Base-by-base conservation (phyloP, 2,888 invertebrate species). In the Temnothorax ravouxi region DNA sequence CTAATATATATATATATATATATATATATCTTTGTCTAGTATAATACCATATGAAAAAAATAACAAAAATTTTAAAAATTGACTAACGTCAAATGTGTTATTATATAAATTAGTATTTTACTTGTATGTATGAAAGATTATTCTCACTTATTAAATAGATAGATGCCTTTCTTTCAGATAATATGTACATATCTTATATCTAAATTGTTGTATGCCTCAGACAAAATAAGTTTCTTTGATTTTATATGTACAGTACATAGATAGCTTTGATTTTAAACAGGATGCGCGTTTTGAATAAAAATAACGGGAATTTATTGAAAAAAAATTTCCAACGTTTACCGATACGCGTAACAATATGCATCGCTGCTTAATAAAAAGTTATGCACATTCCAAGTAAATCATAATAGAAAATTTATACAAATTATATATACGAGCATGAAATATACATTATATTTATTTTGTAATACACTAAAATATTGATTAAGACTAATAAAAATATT, bases 51-150 rank as follows among this genome's bases (percentile, higher is more conserved):
- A 77, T 80, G 80, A 88, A 87, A 79, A 84, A 90, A 90, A 87
- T 86, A 85, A 89, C 85, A 84, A 66, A 76, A 87, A 87, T 64
- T 62, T 84, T 76, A 86, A 87, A 83, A 90, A 87, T 88, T 86
- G 88, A 90, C 84, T 85, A 69, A 87, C 86, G 79, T 85, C 82
- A 84, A 90, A 88, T 82, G 47, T 86, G 38, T 85, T 86, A 88
- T 21, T 84, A 84, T 86, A 77, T 83, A 88, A 84, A 80, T 76
- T 87, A 84, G 83, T 56, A 44, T 15, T 79, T 56, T 50, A 50
- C 34, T 76, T 76, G 0, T 29, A 29, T n/a, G 25, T 34, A 47
- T 9, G 21, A 38, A 11, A 29, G n/a, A 71, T 79, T 62, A 79
- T 79, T 71, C 18, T 79, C 21, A 59, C 25, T 71, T 59, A 41